Evolutionary conservation across 2,888 invertebrate species (phyloP), one percentile per base, ranked within the genome.

Genomic region (Amphipyra berbera): DNA sequence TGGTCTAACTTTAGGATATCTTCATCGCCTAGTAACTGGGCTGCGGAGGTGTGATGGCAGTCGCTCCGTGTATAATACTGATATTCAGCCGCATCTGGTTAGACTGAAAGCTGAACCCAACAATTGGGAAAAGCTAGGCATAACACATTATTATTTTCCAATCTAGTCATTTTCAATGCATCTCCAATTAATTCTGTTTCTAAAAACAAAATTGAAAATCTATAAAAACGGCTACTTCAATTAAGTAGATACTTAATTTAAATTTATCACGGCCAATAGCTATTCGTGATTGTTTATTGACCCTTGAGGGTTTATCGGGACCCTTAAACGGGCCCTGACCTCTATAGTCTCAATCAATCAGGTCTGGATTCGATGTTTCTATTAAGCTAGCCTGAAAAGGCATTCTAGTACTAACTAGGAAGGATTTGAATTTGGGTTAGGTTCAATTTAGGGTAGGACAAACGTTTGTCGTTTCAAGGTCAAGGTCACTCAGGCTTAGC

Each of bases 201-300:
- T 3, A 3, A 21, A 21, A 3, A 21, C 3, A 21, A 21, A 46
- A 7, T 7, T 30, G 30, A 30, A 30, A 30, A 30, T 4, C 30
- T 30, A 30, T 7, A 30, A 1, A 7, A 4, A 30, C 7, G 6
- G 30, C 30, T 4, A 42, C 21, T 56, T 67, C 58, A 70, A 75
- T 75, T 45, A 67, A 64, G n/a, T 41, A 13, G 37, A 35, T 54
- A 44, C 46, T 67, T 59, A 48, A 61, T 75, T 71, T 41, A 57
- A 67, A 67, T 75, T 50, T 55, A 66, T 60, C 12, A 30, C 44
- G 12, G n/a, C 13, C 35, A 33, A 62, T 62, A 62, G 54, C 56
- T 44, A 55, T 61, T 68, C 12, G 27, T 55, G n/a, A 50, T 71
- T 76, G 70, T 82, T 79, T 78, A 82, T 80, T 53, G 74, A 68